Percentiles rank a stretch among this genome's conserved stretches.
These are phyloP conservation scores for Oxyura jamaicensis DNA, from an alignment of 2,113 vertebrate species.

Conservation along the genomic window DNA sequence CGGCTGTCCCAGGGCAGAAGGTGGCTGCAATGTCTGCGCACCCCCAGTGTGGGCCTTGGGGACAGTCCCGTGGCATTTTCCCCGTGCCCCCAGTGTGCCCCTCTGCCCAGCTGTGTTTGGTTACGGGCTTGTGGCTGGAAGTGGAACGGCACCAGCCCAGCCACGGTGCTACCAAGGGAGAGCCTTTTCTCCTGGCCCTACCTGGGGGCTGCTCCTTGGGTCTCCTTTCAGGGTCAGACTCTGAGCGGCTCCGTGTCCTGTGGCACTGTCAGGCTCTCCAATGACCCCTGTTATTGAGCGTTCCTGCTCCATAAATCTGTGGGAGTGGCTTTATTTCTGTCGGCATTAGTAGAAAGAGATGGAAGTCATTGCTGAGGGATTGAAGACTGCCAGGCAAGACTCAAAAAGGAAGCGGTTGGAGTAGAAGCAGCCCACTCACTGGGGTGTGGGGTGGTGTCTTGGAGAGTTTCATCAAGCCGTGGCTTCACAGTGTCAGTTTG, in stretches of 20 bases:
- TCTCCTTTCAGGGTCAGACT: neutral
- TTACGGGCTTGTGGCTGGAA: neutral
- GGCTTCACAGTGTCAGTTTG: neutral
- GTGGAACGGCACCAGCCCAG: neutral
- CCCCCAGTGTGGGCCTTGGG: neutral
- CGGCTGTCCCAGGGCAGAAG: neutral
- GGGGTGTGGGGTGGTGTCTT: neutral
- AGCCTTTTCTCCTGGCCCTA: neutral
- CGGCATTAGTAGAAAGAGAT: neutral
- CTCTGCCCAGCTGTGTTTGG: neutral
- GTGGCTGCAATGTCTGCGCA: neutral
- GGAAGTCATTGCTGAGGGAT: neutral
- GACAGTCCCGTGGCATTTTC: rapidly evolving
- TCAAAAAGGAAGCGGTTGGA: neutral
- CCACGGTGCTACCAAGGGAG: neutral
- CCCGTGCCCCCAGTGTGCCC: rapidly evolving
- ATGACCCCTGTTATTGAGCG: neutral
- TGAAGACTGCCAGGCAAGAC: slow-evolving; percentile 25
- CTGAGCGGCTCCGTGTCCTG: rapidly evolving
- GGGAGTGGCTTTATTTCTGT: slow-evolving; percentile 3
- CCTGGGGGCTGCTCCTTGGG: neutral
- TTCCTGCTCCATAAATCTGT: slow-evolving; percentile 15
- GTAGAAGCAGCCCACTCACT: neutral
- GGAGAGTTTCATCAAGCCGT: neutral
- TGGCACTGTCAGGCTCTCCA: neutral